A percentile compares a stretch with the other conserved stretches of the same genome.
phyloP scores from a whole-genome alignment of 2,797 vertebrate species.

The Phataginus tricuspis region DNA sequence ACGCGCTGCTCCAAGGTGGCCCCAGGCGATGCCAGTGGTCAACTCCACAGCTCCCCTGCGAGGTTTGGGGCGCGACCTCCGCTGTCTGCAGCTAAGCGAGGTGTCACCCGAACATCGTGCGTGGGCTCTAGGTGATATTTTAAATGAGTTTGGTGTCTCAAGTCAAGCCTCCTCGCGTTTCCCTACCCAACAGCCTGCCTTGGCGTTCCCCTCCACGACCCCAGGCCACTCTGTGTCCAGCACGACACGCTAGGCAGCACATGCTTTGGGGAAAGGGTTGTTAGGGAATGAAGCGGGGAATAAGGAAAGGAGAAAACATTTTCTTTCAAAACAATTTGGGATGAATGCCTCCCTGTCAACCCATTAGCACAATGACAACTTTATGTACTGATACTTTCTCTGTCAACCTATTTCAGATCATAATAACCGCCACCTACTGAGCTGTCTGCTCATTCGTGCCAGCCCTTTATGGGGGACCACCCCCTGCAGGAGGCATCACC shows the following conservation, averaged over 20 bases:
- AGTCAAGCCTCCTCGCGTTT: not conserved
- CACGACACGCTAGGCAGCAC: not conserved
- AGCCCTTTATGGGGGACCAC: not conserved
- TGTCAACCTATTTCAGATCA: not conserved
- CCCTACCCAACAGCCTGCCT: not conserved
- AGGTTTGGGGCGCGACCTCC: accelerated
- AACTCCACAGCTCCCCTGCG: not conserved
- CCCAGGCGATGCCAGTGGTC: too few species aligned
- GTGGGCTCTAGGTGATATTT: not conserved
- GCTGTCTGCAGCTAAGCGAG: accelerated
- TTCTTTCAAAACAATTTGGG: not conserved
- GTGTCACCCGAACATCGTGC: accelerated
- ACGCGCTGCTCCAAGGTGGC: too few species aligned
- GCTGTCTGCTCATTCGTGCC: not conserved
- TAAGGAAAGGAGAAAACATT: not conserved
- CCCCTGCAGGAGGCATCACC: accelerated
- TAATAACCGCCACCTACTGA: too few species aligned
- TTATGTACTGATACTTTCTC: not conserved
- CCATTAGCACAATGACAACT: too few species aligned
- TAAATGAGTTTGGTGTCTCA: not conserved
- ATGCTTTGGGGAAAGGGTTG: not conserved
- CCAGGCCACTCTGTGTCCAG: not conserved
- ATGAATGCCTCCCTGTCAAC: not conserved
- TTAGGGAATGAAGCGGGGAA: not conserved
- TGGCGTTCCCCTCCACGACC: not conserved